Base-by-base conservation (phyloP, 1,140 invertebrate genomes). In the Asbolus verrucosus region DNA sequence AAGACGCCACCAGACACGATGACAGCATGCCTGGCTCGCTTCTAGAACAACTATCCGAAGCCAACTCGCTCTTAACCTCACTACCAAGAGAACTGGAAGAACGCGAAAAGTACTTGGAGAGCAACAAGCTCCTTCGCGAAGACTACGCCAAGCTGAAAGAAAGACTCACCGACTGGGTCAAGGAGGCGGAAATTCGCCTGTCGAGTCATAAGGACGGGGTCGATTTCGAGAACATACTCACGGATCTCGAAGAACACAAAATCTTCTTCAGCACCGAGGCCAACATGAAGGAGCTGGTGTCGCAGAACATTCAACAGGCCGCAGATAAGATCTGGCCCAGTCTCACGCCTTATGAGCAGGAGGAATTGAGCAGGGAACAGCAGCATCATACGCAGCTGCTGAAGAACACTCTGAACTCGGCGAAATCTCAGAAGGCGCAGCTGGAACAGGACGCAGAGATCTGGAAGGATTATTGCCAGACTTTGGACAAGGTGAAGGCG, bases 301-400 rank as follows among this genome's bases (percentile, higher is more conserved):
- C 91, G 0, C 90, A 93, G 67, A 87, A 90, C 65, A 92, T 95
- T 72, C 92, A 94, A 76, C 90, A 93, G 65, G 87, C 90, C 6
- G 91, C 92, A 1, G 92, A 95, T 75, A 91, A 92, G 76, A 94
- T 96, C 38, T 94, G 92, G 90, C 91, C 93, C 0, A 94, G 93
- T 0, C 81, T 95, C 8, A 89, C 87, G 13, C 85, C 87, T 30
- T 85, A 88, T 2, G 92, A 94, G 77, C 93, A 95, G 75, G 92
- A 95, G 69, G 91, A 93, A 71, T 77, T 95, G 1, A 91, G 90
- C 6, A 86, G 88, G 0, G 91, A 94, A 74, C 89, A 93, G 67
- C 89, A 93, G 43, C 87, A 92, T 69, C 88, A 92, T 70, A 92
- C 89, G 19, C 91, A 93, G 73, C 77, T 90, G 1, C 76, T 94